Evolutionary conservation across 2,797 vertebrate species (phyloP).

Genomic region (Limosa lapponica): DNA sequence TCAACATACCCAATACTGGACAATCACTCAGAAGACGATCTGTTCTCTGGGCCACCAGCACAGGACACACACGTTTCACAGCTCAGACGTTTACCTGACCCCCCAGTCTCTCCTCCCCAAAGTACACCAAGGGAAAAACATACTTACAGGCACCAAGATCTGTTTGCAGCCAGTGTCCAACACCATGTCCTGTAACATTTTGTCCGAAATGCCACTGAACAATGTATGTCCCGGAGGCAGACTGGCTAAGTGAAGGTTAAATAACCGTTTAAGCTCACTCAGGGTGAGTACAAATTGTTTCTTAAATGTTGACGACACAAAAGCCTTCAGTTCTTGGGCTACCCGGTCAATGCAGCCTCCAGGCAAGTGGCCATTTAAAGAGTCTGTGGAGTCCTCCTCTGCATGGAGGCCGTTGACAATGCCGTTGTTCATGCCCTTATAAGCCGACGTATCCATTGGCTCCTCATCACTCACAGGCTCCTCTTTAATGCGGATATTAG

Average conservation of each 20-base stretch:
- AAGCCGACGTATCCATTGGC: conserved; percentile 85
- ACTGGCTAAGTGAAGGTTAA: conserved; percentile 94
- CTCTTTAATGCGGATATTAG: conserved; percentile 82
- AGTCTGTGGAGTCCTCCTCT: conserved; percentile 62
- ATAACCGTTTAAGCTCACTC: conserved; percentile 95
- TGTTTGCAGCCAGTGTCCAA: conserved; percentile 92
- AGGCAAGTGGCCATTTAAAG: conserved; percentile 80
- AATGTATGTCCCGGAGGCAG: conserved; percentile 87
- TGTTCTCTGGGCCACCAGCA: not conserved
- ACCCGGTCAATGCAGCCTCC: conserved; percentile 66
- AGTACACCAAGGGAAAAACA: not conserved
- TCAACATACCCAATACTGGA: rapidly evolving
- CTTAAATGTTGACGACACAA: conserved; percentile 88
- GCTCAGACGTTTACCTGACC: not conserved
- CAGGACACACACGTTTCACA: not conserved
- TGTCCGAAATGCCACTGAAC: conserved; percentile 92
- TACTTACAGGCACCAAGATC: conserved; percentile 99
- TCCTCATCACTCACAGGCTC: conserved; percentile 86
- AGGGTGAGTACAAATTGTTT: conserved; percentile 95
- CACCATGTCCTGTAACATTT: conserved; percentile 93
- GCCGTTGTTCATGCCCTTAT: conserved; percentile 78
- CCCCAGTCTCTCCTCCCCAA: not conserved
- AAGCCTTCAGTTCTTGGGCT: conserved; percentile 87
- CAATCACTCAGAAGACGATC: not conserved
- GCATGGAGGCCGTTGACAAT: conserved; percentile 85